Evolutionary conservation across 2,888 invertebrate genomes (phyloP).

Genomic region (Mythimna ferrago): DNA sequence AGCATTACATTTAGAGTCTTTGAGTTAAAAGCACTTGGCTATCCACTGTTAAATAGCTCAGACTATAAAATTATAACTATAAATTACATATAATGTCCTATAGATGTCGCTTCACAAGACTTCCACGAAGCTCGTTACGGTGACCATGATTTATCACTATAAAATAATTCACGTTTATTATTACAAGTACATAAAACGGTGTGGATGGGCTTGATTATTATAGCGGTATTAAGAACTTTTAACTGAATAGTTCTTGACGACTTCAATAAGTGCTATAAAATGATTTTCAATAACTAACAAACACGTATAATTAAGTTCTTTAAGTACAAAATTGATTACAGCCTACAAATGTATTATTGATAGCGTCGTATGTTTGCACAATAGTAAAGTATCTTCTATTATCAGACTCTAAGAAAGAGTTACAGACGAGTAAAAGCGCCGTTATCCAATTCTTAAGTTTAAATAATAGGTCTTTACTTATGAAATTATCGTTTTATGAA

Average conservation of each 20-base stretch:
- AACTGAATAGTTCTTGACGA: constrained; percentile 15
- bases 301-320: background rate
- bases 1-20: background rate
- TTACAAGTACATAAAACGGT: constrained; percentile 66
- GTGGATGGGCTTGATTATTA: constrained; percentile 29
- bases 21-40: background rate
- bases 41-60: background rate
- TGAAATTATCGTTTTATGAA: too few relatives aligned
- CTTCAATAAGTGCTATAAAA: constrained; percentile 15
- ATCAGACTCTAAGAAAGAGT: too few relatives aligned
- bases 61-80: constrained; percentile 27
- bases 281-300: constrained; percentile 1
- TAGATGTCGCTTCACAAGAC: constrained; percentile 41
- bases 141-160: constrained; percentile 69
- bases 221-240: constrained; percentile 20
- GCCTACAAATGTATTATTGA: background rate
- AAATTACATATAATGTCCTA: constrained; percentile 17
- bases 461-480: too few relatives aligned
- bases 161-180: constrained; percentile 72
- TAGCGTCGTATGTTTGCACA: background rate
- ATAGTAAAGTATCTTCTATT: too few relatives aligned
- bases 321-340: background rate
- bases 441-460: too few relatives aligned
- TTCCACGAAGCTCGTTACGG: constrained; percentile 40
- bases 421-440: too few relatives aligned